These are phyloP conservation scores for Lasioglossum malachurum DNA, from an alignment of 2,888 invertebrate genomes.

Conservation along the genomic window DNA sequence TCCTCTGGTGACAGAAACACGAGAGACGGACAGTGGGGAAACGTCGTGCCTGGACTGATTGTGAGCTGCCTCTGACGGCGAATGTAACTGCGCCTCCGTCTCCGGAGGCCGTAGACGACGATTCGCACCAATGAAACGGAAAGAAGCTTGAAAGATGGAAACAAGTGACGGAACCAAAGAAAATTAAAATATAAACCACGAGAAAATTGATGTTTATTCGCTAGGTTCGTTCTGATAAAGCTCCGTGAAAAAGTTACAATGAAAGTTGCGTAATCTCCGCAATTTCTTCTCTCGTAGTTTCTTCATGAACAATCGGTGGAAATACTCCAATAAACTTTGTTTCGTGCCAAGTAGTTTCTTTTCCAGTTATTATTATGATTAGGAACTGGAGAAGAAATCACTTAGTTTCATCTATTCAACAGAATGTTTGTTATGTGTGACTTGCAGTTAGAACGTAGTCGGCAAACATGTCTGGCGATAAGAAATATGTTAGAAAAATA, in stretches of 20 bases:
- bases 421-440: too few species aligned
- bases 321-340: not conserved
- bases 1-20: conserved; percentile 71
- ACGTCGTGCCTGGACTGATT: conserved; percentile 43
- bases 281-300: too few species aligned
- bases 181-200: not conserved
- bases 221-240: accelerated
- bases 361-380: not conserved
- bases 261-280: not conserved
- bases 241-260: not conserved
- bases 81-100: conserved; percentile 27
- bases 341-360: not conserved
- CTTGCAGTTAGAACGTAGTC: not conserved
- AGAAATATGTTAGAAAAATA: too few species aligned
- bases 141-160: not conserved
- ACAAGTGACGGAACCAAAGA: not conserved
- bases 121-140: conserved; percentile 14
- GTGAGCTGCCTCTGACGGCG: conserved; percentile 57
- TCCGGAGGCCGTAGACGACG: not conserved
- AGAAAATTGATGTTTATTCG: not conserved
- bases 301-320: not conserved
- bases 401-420: too few species aligned
- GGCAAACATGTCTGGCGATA: too few species aligned
- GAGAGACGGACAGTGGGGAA: conserved; percentile 69
- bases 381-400: too few species aligned